phyloP scores from a whole-genome alignment of 2,797 vertebrate species.

The Betta splendens region DNA sequence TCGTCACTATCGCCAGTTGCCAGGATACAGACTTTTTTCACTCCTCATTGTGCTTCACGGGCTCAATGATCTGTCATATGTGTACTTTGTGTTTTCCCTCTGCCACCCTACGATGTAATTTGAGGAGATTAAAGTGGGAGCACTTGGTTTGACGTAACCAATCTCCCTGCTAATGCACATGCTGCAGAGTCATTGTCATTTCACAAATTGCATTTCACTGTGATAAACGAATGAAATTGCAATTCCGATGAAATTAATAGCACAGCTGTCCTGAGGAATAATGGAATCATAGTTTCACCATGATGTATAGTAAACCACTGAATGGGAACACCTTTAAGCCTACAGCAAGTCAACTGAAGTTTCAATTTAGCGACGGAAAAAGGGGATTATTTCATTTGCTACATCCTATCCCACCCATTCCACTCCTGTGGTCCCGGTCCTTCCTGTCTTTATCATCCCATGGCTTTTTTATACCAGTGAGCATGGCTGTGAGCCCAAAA shows the following conservation, averaged over 20 bases:
- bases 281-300: neutral
- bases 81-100: neutral
- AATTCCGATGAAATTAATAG: neutral
- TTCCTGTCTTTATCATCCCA: slow-evolving; percentile 8
- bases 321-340: neutral
- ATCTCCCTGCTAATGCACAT: neutral
- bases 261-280: neutral
- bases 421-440: slow-evolving; percentile 6
- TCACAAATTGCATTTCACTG: neutral
- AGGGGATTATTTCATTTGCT: slow-evolving; percentile 12
- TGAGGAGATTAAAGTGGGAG: neutral
- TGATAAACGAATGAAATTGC: neutral
- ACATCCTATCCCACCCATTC: neutral
- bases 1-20: neutral
- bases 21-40: neutral
- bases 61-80: neutral
- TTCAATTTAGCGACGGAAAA: slow-evolving; percentile 1
- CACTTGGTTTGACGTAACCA: neutral
- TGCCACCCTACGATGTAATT: neutral
- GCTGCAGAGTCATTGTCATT: neutral
- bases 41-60: neutral
- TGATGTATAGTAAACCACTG: neutral
- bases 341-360: neutral
- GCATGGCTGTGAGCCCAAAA: slow-evolving; percentile 36
- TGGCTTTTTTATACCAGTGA: slow-evolving; percentile 21